Evolutionary conservation across 2,888 invertebrate species (phyloP).

Genomic region (Sylvicola cinctus): DNA sequence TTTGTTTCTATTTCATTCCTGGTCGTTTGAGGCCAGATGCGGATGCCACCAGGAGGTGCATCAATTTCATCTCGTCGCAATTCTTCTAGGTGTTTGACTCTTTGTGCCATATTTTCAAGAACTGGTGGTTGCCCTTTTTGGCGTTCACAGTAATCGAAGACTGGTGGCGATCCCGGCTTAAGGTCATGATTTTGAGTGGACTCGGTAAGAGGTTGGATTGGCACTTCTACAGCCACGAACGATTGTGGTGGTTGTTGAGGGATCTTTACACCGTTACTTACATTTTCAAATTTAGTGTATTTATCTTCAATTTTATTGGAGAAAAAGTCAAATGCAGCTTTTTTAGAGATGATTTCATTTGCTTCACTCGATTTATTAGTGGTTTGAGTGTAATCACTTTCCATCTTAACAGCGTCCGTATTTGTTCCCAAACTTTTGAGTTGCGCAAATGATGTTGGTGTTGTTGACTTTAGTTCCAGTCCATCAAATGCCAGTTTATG

Average conservation of each 20-base stretch:
- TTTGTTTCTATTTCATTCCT: too few species aligned
- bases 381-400: background rate
- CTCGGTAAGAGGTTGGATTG: too few species aligned
- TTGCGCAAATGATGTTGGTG: background rate
- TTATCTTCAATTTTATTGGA: constrained; percentile 35
- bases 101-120: constrained; percentile 32
- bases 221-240: too few species aligned
- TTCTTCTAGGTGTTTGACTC: constrained; percentile 37
- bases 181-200: constrained; percentile 24
- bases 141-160: constrained; percentile 35
- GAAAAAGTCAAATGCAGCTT: constrained; percentile 43
- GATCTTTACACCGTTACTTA: constrained; percentile 10
- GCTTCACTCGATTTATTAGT: background rate
- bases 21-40: constrained; percentile 23
- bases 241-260: too few species aligned
- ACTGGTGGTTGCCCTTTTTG: constrained; percentile 25
- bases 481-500: constrained; percentile 15
- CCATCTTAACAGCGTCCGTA: background rate
- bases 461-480: background rate
- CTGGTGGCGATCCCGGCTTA: constrained; percentile 47
- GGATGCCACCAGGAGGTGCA: constrained; percentile 34
- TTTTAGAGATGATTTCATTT: constrained; percentile 28
- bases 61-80: constrained; percentile 31
- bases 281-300: constrained; percentile 22
- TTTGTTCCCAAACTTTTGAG: background rate